phyloP scores from a whole-genome alignment of 2,888 invertebrate genomes.

The Aplocera efformata region DNA sequence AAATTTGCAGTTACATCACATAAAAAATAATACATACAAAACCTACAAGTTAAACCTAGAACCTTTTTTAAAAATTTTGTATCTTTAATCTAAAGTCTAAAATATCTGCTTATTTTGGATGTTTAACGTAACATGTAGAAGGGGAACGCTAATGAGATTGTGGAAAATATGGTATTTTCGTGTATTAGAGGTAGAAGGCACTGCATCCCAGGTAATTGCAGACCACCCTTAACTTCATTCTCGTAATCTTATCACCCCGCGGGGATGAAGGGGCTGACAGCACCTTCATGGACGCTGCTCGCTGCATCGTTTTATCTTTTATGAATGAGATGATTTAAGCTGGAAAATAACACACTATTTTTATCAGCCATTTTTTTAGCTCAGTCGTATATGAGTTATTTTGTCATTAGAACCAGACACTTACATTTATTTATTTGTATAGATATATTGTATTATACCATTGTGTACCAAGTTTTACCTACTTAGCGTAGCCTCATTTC shows the following conservation, averaged over 20 bases:
- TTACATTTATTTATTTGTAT: too few species aligned
- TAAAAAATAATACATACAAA: too few species aligned
- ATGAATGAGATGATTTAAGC: conserved; percentile 5
- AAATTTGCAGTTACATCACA: too few species aligned
- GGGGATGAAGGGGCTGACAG: conserved; percentile 7
- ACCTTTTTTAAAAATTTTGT: too few species aligned
- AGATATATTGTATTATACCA: too few species aligned
- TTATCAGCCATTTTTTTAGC: too few species aligned
- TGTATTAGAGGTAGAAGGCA: conserved; percentile 19
- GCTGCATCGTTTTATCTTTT: conserved; percentile 16
- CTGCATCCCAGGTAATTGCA: conserved; percentile 40
- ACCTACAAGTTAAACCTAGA: too few species aligned
- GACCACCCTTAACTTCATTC: conserved; percentile 45
- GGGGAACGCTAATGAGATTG: conserved; percentile 24
- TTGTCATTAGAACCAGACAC: too few species aligned
- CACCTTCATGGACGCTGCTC: conserved; percentile 11
- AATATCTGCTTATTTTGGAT: background rate
- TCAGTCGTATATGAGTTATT: too few species aligned
- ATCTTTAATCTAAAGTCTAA: too few species aligned
- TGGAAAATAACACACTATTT: background rate
- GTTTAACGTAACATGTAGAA: conserved; percentile 5
- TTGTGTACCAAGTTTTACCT: too few species aligned
- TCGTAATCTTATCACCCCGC: conserved; percentile 47
- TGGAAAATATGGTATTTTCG: conserved; percentile 40
- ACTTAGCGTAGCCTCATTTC: too few species aligned